These are phyloP conservation scores for Cyphomyrus plagiostoma DNA, from an alignment of 2,113 vertebrate species.

Conservation along the genomic window DNA sequence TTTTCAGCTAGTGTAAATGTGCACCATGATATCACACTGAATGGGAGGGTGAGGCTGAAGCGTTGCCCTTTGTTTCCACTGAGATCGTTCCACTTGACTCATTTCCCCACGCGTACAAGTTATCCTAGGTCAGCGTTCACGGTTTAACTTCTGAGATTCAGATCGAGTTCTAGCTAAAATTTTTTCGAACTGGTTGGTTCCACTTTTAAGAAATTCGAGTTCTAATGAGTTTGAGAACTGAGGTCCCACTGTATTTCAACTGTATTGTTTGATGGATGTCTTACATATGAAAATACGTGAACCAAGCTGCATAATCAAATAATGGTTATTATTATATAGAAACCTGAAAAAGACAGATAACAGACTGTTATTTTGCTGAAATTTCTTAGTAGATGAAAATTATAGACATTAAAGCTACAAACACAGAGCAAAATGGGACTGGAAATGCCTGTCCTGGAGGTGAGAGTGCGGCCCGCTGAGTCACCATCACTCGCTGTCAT, in stretches of 20 bases:
- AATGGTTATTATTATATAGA: not conserved
- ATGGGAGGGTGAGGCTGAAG: no score
- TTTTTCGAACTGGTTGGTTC: no score
- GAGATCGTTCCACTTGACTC: no score
- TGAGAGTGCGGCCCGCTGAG: not conserved
- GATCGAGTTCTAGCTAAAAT: no score
- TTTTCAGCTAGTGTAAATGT: no score
- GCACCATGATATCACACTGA: no score
- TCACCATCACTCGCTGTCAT: not conserved
- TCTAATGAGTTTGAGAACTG: no score
- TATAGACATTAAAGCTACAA: not conserved
- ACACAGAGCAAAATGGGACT: not conserved
- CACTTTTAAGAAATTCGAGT: no score
- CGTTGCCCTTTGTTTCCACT: no score
- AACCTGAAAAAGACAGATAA: not conserved
- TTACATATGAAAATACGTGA: not conserved
- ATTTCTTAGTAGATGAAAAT: not conserved
- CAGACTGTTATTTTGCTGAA: not conserved
- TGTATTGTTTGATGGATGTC: constrained; percentile 20
- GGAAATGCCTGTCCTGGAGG: not conserved
- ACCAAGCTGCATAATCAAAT: not conserved
- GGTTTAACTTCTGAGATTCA: no score
- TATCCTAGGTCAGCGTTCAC: no score
- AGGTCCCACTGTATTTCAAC: not conserved
- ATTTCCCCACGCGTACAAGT: no score